A percentile compares a stretch with the other conserved stretches of the same genome.
Evolutionary conservation across 92 coral and sea anemone genomes (phyloP).

Genomic region (Chrysogorgia sp.): DNA sequence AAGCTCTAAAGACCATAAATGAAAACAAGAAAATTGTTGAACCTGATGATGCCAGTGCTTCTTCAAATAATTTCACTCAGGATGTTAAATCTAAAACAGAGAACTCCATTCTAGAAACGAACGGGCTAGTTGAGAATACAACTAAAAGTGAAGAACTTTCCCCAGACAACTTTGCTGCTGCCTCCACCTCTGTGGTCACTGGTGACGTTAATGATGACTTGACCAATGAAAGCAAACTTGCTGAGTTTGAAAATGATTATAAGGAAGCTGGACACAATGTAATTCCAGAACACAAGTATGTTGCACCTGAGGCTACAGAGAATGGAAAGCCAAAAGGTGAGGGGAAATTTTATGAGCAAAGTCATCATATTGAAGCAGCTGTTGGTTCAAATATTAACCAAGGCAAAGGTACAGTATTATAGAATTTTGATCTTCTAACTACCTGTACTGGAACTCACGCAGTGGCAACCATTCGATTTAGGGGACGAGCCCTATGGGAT

Average conservation of each 20-base stretch:
- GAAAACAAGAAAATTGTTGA: not conserved
- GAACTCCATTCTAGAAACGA: not conserved
- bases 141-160: not conserved
- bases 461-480: too few species aligned
- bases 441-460: too few species aligned
- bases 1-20: conserved; percentile 3
- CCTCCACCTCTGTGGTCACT: too few species aligned
- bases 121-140: not conserved
- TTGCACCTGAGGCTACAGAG: not conserved
- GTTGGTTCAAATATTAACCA: not conserved
- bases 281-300: not conserved
- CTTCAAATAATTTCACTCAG: not conserved
- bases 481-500: too few species aligned
- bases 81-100: not conserved
- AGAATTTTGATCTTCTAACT: not conserved
- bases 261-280: not conserved
- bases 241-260: not conserved
- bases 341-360: not conserved
- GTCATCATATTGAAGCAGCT: not conserved
- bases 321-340: not conserved
- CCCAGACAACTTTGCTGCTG: not conserved
- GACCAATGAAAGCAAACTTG: not conserved
- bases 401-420: not conserved
- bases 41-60: not conserved
- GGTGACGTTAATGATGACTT: not conserved